A percentile compares a stretch with the other conserved stretches of the same genome.
phyloP scores from a whole-genome alignment of 2,113 vertebrate genomes.

The Pluvianellus socialis region DNA sequence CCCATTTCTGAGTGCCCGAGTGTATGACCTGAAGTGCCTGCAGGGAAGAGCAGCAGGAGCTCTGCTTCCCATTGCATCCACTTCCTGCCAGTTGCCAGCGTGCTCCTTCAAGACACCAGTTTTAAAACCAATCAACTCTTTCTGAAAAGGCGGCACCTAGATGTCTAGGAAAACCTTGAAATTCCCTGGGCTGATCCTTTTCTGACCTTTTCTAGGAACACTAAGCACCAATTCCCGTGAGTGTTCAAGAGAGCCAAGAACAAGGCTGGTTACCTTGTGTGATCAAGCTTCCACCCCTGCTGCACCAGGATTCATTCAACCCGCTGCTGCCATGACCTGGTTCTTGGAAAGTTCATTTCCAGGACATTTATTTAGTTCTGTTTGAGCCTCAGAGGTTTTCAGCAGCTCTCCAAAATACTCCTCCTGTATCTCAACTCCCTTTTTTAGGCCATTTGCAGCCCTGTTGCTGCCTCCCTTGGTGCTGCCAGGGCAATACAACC shows the following conservation, averaged over 20 bases:
- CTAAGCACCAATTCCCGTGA: accelerated
- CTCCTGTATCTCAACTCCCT: not conserved
- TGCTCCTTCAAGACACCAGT: not conserved
- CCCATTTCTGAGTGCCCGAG: not conserved
- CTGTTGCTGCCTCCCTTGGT: not conserved
- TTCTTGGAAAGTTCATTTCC: not conserved
- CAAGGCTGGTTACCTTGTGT: not conserved
- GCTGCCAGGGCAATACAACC: not conserved
- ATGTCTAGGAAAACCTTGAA: not conserved
- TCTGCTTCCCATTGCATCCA: accelerated
- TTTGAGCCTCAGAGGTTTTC: not conserved
- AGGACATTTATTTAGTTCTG: not conserved
- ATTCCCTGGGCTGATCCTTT: not conserved
- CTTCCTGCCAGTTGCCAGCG: accelerated
- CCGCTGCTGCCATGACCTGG: not conserved
- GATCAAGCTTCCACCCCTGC: not conserved
- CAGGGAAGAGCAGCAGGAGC: not conserved
- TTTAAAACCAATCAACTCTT: not conserved
- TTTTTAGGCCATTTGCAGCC: not conserved
- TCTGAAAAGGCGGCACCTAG: not conserved
- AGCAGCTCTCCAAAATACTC: not conserved
- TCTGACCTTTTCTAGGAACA: not conserved
- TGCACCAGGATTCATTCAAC: not conserved
- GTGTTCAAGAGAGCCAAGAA: not conserved
- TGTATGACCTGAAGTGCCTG: not conserved